Conservation (phyloP, 2,797 vertebrate species). For the Coendou prehensilis region DNA sequence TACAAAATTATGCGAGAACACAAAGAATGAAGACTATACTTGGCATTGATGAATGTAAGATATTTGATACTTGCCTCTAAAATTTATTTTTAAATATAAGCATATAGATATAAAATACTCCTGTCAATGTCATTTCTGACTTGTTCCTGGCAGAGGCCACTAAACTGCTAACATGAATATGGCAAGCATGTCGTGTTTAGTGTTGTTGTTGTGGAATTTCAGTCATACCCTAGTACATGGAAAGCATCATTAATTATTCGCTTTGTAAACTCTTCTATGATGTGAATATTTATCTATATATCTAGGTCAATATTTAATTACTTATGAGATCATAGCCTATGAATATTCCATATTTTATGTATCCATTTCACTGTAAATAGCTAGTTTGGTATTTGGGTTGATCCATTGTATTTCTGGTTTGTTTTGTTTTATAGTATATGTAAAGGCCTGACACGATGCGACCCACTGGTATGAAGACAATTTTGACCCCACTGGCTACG, state of each 20-base stretch:
- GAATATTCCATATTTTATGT: conserved; percentile 30
- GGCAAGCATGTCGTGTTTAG: not conserved
- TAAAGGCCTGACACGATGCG: rapidly evolving
- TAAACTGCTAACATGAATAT: not conserved
- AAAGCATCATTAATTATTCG: not conserved
- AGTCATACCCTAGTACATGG: not conserved
- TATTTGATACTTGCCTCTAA: not conserved
- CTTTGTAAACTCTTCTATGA: not conserved
- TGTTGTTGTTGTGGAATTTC: conserved; percentile 35
- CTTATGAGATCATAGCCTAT: not conserved
- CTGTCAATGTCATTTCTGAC: not conserved
- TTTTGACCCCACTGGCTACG: not conserved
- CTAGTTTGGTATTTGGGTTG: not conserved
- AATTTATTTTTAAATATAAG: not conserved
- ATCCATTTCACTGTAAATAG: not conserved
- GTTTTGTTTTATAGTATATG: not conserved
- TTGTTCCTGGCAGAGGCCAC: not conserved
- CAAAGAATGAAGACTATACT: not conserved
- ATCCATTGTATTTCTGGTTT: not conserved
- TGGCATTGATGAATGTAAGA: not conserved
- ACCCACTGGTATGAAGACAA: not conserved
- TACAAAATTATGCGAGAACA: not conserved
- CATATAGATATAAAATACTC: not conserved
- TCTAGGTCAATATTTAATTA: conserved; percentile 44
- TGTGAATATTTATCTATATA: conserved; percentile 32